Base-by-base conservation (phyloP, 2,797 vertebrate species). In the Hybognathus amarus region DNA sequence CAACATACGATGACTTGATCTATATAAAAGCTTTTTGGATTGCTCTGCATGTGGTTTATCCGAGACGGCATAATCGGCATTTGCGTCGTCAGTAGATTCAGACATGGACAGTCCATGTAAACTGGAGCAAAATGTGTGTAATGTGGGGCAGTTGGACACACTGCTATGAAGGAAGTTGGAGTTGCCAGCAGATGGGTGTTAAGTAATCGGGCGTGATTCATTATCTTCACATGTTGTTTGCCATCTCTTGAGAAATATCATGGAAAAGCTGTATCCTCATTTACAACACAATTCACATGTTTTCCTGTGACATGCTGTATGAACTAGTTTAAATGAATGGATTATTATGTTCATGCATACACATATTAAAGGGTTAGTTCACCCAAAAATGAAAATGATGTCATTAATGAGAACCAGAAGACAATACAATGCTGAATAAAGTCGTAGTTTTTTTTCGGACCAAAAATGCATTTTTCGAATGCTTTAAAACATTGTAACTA, bases 141-240 rank as follows among this genome's bases (percentile, higher is more conserved):
- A 88, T 83, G 77, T 86, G 78, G 86, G 79, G 78, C 82, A 87
- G 27, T 69, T 64, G 80, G 80, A 88, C 67, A 59, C 63, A 69
- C 75, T 83, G 8, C 27, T 20, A 54, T 22, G n/a, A 70, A 73
- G 84, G 38, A 67, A 42, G 61, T 54, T 45, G 17, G 67, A 64
- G 40, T 68, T 59, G 73, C 38, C 30, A n/a, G n/a, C 87, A 89
- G 85, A 88, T 83, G 87, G 80, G 42, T 33, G 68, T 90, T 90
- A 86, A 87, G 80, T 75, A 85, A 90, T 54, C 15, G 9, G 54
- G 13, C 79, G 24, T 90, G 85, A 90, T 84, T 90, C 86, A 85
- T 2, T 24, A 59, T 42, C 78, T 71, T 88, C 86, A 83, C 74
- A 85, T 89, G 85, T 64, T 83, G 82, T 85, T 80, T 85, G 80